Base-by-base conservation (phyloP, 2,797 vertebrate species). In the Spatula versicolor region DNA sequence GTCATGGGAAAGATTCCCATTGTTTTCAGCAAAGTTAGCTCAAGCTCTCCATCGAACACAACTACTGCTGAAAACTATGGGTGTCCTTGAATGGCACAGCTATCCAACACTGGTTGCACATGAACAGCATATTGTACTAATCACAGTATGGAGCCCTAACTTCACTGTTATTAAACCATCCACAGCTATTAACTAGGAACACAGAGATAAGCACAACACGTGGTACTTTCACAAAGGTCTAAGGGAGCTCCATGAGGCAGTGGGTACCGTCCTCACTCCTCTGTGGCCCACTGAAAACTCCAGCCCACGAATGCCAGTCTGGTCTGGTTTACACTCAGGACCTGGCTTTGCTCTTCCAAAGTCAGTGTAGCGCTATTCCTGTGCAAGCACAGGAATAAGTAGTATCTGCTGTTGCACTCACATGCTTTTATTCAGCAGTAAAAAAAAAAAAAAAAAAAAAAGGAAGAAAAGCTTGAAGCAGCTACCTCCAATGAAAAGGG, bases 201-300 rank as follows among this genome's bases (percentile, higher is more conserved):
- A 50, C 16, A 83, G n/a, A 93, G 83, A 92, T 67, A 95, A 95
- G 56, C 48, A 55, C 20, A 93, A 71, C 58, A 74, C 21, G 14
- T 0, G 1, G 30, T 72, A 12, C 45, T 83, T 95, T 74, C 68
- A 63, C 30, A 67, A 48, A 50, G 5, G 30, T 82, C 16, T 86
- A 37, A 48, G 25, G 55, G 35, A 82, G 30, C 52, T 86, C 39
- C 43, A 21, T 1, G 23, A 75, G 26, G 54, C 21, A 17, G 4
- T 31, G 72, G 3, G 9, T 56, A 30, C 19, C 3, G 1, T 43
- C 8, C 9, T 52, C 31, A 11, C 33, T 74, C 41, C 35, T 56
- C 31, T 37, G 30, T 9, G 41, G 7, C 45, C 50, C 37, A 26
- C 11, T 68, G 66, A 68, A 87, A 90, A 68, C 33, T 73, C 23